Percentiles rank a stretch among this genome's conserved stretches.
phyloP scores from a whole-genome alignment of 2,888 invertebrate genomes.

The Diarsia dahlii region DNA sequence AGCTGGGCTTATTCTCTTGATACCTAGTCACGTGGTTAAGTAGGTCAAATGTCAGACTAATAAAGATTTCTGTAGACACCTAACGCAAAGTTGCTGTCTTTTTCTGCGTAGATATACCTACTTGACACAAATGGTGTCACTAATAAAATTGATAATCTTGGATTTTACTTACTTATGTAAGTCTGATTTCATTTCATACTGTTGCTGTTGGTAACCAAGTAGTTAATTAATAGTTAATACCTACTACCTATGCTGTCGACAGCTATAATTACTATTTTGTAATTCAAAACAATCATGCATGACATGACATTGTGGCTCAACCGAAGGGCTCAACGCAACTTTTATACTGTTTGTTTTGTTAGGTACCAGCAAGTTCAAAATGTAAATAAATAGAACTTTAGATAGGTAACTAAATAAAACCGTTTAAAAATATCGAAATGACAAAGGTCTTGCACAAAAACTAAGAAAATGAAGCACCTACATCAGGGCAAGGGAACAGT shows the following conservation, averaged over 20 bases:
- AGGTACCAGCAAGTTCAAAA: background rate
- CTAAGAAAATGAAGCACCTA: background rate
- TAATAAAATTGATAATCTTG: slow-evolving; percentile 44
- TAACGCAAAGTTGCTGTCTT: slow-evolving; percentile 45
- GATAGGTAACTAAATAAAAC: too few species aligned
- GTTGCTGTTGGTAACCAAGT: background rate
- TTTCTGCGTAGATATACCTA: slow-evolving; percentile 10
- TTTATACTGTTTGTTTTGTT: background rate
- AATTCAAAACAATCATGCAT: slow-evolving; percentile 16
- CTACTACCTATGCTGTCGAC: slow-evolving; percentile 3
- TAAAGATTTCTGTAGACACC: slow-evolving; percentile 54
- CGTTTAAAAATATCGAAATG: background rate
- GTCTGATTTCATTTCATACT: slow-evolving; percentile 16
- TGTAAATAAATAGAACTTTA: background rate
- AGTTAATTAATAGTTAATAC: background rate
- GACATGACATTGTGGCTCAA: too few species aligned
- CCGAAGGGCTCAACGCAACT: background rate
- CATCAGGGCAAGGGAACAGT: background rate
- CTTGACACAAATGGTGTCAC: slow-evolving; percentile 37
- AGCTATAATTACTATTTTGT: background rate
- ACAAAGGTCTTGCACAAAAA: background rate
- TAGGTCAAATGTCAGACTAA: slow-evolving; percentile 61
- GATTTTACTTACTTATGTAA: slow-evolving; percentile 8
- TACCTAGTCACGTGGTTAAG: slow-evolving; percentile 57
- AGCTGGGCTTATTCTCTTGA: slow-evolving; percentile 57